Base-by-base conservation (phyloP, 92 coral and sea anemone species). In the Porites cylindrica region DNA sequence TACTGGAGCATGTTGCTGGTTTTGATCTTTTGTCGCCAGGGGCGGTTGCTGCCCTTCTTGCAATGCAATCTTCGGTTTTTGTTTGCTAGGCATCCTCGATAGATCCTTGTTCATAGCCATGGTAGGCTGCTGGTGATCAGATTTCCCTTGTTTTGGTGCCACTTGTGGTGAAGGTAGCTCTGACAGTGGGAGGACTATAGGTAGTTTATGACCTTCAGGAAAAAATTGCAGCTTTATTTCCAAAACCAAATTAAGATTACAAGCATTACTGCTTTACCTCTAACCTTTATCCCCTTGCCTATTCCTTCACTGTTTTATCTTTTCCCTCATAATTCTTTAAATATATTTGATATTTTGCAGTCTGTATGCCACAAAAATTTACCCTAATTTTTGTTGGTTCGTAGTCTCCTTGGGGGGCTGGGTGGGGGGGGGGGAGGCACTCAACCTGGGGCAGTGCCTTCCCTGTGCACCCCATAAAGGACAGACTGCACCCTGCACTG, bases 111-210 rank as follows among this genome's bases (percentile, higher is more conserved):
- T 38, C 47, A 38, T 38, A 38, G 47, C 47, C 13, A 8, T 8
- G 53, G 14, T 21, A 21, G 19, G 13, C 10, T 18, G 23, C n/a
- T 7, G 53, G 26, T 19, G 51, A 8, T 66, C 19, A 29, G 32
- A 78, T 32, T 59, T 70, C 16, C 5, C n/a, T 10, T 56, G 38
- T 82, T 82, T 71, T 8, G 86, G 8, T 58, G 24, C 43, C 17
- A 4, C 20, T 38, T 56, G 2, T 6, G 86, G 78, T 70, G 69
- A 38, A 19, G 86, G 20, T 12, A 32, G 38, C 26, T 64, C 86
- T 0, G 70, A 29, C 10, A 82, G 86, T 4, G 86, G 69, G 3
- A 82, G 86, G 18, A 51, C 12, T n/a, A 82, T 53, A 6, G 86
- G 78, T 18, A 70, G 77, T 32, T 38, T 12, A 10, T 29, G 76